Conservation (phyloP, 2,113 vertebrate genomes). For the Pterocles gutturalis region DNA sequence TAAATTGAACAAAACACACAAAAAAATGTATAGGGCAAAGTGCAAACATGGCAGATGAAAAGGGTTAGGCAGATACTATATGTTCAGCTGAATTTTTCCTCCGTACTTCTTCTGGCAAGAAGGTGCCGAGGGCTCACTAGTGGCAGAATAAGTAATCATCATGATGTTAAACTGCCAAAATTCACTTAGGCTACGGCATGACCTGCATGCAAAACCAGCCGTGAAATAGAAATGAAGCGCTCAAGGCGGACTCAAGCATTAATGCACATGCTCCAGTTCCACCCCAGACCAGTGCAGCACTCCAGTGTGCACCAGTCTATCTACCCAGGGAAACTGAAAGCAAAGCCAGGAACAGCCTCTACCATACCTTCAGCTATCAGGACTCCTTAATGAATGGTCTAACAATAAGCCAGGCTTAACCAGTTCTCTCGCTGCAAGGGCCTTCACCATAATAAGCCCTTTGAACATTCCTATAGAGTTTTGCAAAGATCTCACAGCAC, state of each 20-base stretch:
- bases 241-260: background rate
- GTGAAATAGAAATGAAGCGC: background rate
- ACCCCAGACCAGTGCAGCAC: background rate
- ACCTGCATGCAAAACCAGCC: constrained; percentile 54
- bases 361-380: background rate
- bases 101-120: background rate
- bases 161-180: background rate
- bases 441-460: constrained; percentile 25
- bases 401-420: constrained; percentile 42
- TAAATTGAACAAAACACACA: too few relatives aligned
- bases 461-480: constrained; percentile 16
- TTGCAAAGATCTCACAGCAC: constrained; percentile 3
- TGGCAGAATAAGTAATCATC: background rate
- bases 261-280: background rate
- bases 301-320: background rate
- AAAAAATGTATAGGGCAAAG: background rate
- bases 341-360: background rate
- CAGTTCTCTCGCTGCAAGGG: background rate
- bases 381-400: constrained; percentile 25
- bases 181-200: background rate
- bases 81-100: background rate
- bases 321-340: background rate
- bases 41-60: background rate
- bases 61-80: background rate
- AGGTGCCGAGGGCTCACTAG: background rate